Percentiles rank a stretch among this genome's conserved stretches.
Conservation (phyloP, 2,888 invertebrate species). For the Drosophila paramelanica region DNA sequence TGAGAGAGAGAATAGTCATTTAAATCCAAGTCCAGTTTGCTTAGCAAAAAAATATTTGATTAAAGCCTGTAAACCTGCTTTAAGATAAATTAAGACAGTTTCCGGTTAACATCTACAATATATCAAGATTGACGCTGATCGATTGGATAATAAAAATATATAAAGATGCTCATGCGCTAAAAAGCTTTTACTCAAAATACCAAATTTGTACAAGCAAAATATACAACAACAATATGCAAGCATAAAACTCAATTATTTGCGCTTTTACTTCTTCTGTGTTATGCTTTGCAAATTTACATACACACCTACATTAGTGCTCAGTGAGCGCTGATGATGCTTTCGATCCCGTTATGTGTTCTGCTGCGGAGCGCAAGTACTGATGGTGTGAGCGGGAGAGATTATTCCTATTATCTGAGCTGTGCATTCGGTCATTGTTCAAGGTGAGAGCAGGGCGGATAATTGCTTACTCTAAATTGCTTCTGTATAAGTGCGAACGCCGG, state of each 20-base stretch:
- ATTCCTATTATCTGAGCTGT: background rate
- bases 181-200: background rate
- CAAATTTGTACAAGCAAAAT: background rate
- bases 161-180: no score
- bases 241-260: no score
- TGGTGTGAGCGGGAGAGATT: background rate
- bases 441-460: background rate
- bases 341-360: constrained; percentile 6
- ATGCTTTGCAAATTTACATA: no score
- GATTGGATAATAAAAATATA: background rate
- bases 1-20: background rate
- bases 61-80: no score
- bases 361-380: background rate
- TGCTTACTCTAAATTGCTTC: background rate
- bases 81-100: no score
- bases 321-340: background rate
- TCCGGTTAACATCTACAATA: no score
- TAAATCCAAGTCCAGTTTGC: background rate
- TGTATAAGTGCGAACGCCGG: background rate
- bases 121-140: no score
- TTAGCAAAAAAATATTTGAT: no score
- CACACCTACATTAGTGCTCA: no score
- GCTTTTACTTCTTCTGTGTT: no score
- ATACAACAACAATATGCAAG: no score
- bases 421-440: background rate